Percentiles rank a stretch among this genome's conserved stretches.
Evolutionary conservation across 1,140 invertebrate genomes (phyloP).

Genomic region (Branchinecta lindahli): DNA sequence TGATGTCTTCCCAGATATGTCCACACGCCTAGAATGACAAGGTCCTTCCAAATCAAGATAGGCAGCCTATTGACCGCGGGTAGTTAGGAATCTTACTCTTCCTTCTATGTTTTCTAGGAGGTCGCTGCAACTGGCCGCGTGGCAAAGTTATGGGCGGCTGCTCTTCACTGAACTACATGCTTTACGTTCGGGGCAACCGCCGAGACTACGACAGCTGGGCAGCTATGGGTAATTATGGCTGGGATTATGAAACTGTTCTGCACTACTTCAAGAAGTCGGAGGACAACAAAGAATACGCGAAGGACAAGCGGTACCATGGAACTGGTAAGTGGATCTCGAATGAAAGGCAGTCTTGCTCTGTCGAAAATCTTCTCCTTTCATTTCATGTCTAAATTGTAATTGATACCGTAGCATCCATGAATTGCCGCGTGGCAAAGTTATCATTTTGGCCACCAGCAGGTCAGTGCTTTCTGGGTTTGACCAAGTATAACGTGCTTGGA

Average conservation of each 20-base stretch:
- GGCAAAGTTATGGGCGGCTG: slow-evolving; percentile 64
- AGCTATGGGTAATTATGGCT: slow-evolving; percentile 69
- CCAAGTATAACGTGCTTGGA: too few species aligned
- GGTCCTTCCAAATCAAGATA: too few species aligned
- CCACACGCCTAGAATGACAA: not conserved
- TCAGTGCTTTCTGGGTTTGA: too few species aligned
- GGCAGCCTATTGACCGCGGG: not conserved
- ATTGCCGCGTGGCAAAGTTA: too few species aligned
- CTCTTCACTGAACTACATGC: slow-evolving; percentile 89
- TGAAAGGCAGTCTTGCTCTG: slow-evolving; percentile 23
- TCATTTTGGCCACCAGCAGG: too few species aligned
- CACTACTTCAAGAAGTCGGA: slow-evolving; percentile 87
- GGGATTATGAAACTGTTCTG: slow-evolving; percentile 70
- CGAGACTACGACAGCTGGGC: slow-evolving; percentile 91
- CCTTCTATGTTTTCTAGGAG: not conserved
- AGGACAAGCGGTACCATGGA: slow-evolving; percentile 55
- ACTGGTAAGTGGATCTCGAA: slow-evolving; percentile 42
- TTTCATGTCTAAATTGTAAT: too few species aligned
- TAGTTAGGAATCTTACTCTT: not conserved
- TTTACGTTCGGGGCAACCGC: slow-evolving; percentile 83
- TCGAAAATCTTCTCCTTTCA: too few species aligned
- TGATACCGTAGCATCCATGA: too few species aligned
- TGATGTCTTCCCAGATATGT: too few species aligned
- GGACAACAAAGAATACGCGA: slow-evolving; percentile 67
- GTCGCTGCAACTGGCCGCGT: slow-evolving; percentile 68